Conservation (phyloP, 53 echinoderm and acorn worm genomes). For the Arbacia lixula region DNA sequence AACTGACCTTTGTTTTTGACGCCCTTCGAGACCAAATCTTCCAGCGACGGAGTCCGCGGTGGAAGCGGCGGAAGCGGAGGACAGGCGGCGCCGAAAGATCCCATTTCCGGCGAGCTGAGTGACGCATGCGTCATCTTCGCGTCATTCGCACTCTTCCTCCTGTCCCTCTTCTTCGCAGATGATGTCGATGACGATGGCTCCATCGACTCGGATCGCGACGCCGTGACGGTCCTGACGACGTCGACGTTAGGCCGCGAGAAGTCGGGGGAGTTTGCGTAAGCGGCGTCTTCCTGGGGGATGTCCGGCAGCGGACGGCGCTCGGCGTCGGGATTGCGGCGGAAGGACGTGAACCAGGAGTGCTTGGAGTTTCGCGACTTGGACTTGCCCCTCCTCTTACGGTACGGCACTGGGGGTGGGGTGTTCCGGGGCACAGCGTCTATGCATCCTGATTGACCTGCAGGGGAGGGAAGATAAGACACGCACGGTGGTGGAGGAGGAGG, state of each 20-base stretch:
- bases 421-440: conserved; percentile 7
- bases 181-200: too few relatives aligned
- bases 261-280: not conserved
- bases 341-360: not conserved
- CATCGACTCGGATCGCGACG: conserved; percentile 1
- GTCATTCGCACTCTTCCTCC: conserved; percentile 8
- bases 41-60: conserved; percentile 26
- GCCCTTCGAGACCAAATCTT: not conserved
- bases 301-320: conserved; percentile 40
- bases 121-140: not conserved
- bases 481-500: too few relatives aligned
- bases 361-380: not conserved
- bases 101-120: not conserved
- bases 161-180: not conserved
- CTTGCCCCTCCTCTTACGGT: not conserved
- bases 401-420: conserved; percentile 16
- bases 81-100: not conserved
- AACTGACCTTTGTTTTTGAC: not conserved
- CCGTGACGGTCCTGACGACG: not conserved
- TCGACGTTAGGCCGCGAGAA: not conserved
- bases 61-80: not conserved
- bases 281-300: conserved; percentile 3
- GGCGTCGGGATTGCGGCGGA: conserved; percentile 14
- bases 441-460: not conserved
- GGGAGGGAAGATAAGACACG: not conserved